Percentiles rank a stretch among this genome's conserved stretches.
phyloP scores from a whole-genome alignment of 2,797 vertebrate species.

The Yasuhikotakia modesta region DNA sequence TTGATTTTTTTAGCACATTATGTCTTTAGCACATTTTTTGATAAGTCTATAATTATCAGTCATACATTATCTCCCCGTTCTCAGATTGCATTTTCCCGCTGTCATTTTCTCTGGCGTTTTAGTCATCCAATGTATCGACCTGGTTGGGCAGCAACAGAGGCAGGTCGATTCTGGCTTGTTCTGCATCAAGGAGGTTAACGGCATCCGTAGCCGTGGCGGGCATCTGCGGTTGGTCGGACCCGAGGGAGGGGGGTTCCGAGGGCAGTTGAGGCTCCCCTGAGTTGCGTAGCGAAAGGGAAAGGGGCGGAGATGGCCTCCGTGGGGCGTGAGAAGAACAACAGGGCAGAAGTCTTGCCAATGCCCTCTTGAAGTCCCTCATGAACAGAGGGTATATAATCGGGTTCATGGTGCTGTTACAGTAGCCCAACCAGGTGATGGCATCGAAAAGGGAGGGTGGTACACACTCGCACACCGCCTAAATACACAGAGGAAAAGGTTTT shows the following conservation, averaged over 20 bases:
- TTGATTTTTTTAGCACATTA: conserved; percentile 21
- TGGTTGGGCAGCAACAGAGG: conserved; percentile 73
- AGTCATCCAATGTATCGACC: conserved; percentile 78
- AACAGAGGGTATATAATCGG: conserved; percentile 98
- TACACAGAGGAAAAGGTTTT: conserved; percentile 43
- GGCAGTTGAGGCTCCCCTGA: conserved; percentile 86
- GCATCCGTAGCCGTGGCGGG: conserved; percentile 68
- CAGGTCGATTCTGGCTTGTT: conserved; percentile 69
- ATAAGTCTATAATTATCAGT: conserved; percentile 20
- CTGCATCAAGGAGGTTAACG: conserved; percentile 76
- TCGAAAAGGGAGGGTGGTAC: conserved; percentile 86
- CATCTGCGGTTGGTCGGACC: conserved; percentile 74
- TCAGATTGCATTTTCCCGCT: neutral
- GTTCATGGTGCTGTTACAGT: conserved; percentile 99
- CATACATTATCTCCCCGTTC: neutral
- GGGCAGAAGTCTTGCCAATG: conserved; percentile 86
- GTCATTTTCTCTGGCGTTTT: too few species aligned
- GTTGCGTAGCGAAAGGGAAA: conserved; percentile 90
- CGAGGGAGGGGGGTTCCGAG: conserved; percentile 74
- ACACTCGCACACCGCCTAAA: conserved; percentile 90
- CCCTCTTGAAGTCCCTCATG: conserved; percentile 97
- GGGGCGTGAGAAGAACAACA: conserved; percentile 80
- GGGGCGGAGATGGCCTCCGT: conserved; percentile 81
- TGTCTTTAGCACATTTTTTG: conserved; percentile 27
- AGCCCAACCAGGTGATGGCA: conserved; percentile 94